phyloP scores from a whole-genome alignment of 2,797 vertebrate species.

The Cyclopterus lumpus region DNA sequence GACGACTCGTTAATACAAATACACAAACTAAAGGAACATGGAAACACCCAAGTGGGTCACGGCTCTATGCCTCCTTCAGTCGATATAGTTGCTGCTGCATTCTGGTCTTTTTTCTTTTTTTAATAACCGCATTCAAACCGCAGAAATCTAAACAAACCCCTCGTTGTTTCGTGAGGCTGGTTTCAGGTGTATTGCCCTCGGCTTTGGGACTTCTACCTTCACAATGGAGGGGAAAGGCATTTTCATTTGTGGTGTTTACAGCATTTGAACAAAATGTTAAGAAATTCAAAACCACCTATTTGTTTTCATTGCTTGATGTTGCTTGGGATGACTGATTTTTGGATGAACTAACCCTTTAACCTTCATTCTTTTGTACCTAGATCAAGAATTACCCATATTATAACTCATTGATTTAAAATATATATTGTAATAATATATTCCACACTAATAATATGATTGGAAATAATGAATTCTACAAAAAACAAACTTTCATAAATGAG shows the following conservation, averaged over 20 bases:
- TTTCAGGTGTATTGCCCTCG: neutral
- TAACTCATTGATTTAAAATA: no score
- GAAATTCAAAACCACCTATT: neutral
- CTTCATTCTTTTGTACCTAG: no score
- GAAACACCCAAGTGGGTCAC: constrained; percentile 1
- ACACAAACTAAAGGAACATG: neutral
- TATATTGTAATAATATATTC: neutral
- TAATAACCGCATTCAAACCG: neutral
- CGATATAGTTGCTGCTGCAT: neutral
- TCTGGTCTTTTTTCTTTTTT: neutral
- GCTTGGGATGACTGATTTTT: neutral
- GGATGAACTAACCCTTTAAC: no score
- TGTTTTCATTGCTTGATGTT: neutral
- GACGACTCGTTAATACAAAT: neutral
- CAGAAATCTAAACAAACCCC: neutral
- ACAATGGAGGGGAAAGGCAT: no score
- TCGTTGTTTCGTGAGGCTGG: neutral
- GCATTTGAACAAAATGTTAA: no score
- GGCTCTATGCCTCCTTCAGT: neutral
- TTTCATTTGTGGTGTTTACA: neutral
- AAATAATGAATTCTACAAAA: neutral
- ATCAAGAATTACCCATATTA: no score
- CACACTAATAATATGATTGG: neutral
- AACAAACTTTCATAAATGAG: no score
- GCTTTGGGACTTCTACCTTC: neutral